Evolutionary conservation across 2,888 invertebrate species (phyloP).

Genomic region (Sinodicranocentrus sp.): DNA sequence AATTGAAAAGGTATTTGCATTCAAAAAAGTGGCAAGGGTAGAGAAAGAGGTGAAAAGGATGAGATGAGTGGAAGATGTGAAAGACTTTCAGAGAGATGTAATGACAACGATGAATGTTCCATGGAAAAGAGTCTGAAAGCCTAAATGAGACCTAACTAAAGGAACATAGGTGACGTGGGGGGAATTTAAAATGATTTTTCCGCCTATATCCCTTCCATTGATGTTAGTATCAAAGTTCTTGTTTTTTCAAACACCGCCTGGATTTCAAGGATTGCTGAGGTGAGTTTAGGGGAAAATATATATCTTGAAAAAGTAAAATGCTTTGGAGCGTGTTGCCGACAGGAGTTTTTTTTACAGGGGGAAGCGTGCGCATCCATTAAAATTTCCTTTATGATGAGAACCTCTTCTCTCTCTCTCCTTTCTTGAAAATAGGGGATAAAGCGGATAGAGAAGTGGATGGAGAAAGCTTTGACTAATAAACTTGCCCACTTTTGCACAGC

Average conservation of each 20-base stretch:
- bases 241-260: too few species aligned
- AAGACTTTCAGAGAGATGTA: neutral
- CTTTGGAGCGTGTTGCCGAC: too few species aligned
- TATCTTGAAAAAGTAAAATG: too few species aligned
- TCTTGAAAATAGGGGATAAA: neutral
- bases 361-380: conserved; percentile 2
- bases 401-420: neutral
- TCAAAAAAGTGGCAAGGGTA: conserved; percentile 20
- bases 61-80: neutral
- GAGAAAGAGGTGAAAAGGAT: neutral
- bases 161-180: conserved; percentile 22
- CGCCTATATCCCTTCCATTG: neutral
- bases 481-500: neutral
- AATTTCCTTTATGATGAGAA: neutral
- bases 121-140: conserved; percentile 11
- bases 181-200: conserved; percentile 58
- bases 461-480: conserved; percentile 22
- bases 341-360: neutral
- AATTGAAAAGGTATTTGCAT: conserved; percentile 28
- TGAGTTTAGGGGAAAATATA: too few species aligned
- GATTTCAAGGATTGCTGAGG: too few species aligned
- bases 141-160: conserved; percentile 22
- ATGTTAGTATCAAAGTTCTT: too few species aligned
- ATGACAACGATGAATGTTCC: conserved; percentile 10
- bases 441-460: neutral